These are phyloP conservation scores for Lycodopsis pacificus DNA, from an alignment of 2,797 vertebrate genomes.

Conservation along the genomic window DNA sequence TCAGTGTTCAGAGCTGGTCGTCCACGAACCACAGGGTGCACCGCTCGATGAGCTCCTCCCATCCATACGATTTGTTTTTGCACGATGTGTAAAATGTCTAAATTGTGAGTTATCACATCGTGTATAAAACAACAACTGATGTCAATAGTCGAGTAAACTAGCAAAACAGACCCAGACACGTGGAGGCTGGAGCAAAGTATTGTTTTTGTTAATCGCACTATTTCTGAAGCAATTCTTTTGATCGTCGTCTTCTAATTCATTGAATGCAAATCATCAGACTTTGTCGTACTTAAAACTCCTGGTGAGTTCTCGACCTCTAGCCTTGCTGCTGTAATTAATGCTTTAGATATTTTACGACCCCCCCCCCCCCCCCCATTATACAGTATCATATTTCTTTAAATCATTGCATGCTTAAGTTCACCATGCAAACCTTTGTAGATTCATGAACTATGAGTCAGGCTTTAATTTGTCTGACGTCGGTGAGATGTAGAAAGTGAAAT, in stretches of 20 bases:
- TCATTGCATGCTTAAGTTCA: background rate
- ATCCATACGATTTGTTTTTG: background rate
- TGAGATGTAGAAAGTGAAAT: constrained; percentile 8
- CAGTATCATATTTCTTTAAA: background rate
- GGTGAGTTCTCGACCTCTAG: background rate
- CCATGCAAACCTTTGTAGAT: constrained; percentile 1
- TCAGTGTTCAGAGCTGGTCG: background rate
- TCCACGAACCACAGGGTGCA: background rate
- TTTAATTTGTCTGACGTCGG: background rate
- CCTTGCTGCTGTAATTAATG: background rate
- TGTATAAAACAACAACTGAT: background rate
- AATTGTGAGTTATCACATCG: background rate
- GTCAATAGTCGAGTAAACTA: background rate
- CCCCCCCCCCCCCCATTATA: no score
- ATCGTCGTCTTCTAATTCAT: constrained; percentile 1
- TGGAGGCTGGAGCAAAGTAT: background rate
- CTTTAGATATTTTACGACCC: background rate
- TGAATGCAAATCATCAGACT: background rate
- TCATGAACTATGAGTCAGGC: constrained; percentile 25
- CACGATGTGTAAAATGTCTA: background rate
- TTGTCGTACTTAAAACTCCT: background rate
- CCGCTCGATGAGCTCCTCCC: background rate
- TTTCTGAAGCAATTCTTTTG: background rate
- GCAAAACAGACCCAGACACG: background rate
- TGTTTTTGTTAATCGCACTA: background rate